Evolutionary conservation across 2,888 invertebrate species (phyloP).

Genomic region (Apodemia zela): DNA sequence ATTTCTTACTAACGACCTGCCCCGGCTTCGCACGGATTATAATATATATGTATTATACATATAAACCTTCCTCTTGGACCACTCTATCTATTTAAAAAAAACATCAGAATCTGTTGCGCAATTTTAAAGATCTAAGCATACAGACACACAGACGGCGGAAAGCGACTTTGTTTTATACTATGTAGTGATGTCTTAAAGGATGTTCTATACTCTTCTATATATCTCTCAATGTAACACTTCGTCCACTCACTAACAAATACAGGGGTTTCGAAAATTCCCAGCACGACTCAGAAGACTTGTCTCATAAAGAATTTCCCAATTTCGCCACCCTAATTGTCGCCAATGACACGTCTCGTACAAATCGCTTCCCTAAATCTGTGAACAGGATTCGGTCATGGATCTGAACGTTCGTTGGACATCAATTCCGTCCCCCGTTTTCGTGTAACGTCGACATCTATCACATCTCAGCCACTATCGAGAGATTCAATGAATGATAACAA

Average conservation of each 20-base stretch:
- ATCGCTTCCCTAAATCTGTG: slow-evolving; percentile 44
- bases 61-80: too few relatives aligned
- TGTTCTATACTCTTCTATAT: too few relatives aligned
- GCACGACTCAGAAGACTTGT: not conserved
- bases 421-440: slow-evolving; percentile 73
- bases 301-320: slow-evolving; percentile 2
- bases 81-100: too few relatives aligned
- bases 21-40: too few relatives aligned
- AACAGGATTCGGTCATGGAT: slow-evolving; percentile 62
- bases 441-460: slow-evolving; percentile 63
- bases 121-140: too few relatives aligned
- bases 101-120: too few relatives aligned
- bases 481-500: slow-evolving; percentile 80
- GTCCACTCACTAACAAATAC: not conserved
- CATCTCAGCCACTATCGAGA: slow-evolving; percentile 29
- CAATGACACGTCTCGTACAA: slow-evolving; percentile 62
- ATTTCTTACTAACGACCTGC: too few relatives aligned
- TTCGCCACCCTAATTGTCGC: slow-evolving; percentile 43
- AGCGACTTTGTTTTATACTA: too few relatives aligned
- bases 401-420: slow-evolving; percentile 74
- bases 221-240: too few relatives aligned
- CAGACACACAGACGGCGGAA: too few relatives aligned
- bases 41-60: too few relatives aligned
- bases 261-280: not conserved
- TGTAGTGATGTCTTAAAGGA: too few relatives aligned